A percentile compares a stretch with the other conserved stretches of the same genome.
Conservation (phyloP, 2,113 vertebrate species). For the Uria lomvia region DNA sequence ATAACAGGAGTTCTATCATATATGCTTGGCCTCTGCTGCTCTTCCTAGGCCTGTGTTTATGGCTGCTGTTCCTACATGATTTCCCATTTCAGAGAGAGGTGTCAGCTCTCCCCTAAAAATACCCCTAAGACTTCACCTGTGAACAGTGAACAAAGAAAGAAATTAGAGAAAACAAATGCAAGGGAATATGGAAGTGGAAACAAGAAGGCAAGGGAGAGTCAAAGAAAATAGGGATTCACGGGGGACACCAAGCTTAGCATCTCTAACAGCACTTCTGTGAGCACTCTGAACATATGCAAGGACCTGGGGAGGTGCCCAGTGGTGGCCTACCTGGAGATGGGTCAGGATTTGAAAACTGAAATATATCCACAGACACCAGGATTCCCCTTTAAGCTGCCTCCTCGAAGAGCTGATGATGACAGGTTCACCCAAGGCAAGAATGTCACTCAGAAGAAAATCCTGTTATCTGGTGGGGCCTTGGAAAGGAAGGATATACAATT, state of each 20-base stretch:
- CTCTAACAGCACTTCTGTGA: neutral
- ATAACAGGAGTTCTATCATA: neutral
- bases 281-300: neutral
- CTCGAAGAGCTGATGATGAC: neutral
- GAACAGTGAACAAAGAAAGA: neutral
- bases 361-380: neutral
- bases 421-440: neutral
- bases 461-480: neutral
- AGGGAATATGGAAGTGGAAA: neutral
- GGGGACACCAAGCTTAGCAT: neutral
- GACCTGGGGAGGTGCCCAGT: neutral
- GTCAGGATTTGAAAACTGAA: neutral
- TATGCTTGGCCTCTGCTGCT: neutral
- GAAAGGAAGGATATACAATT: neutral
- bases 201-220: neutral
- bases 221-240: neutral
- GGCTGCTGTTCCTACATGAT: rapidly evolving
- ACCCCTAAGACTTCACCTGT: neutral
- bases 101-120: neutral
- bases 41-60: neutral
- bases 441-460: neutral
- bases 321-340: neutral
- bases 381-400: neutral
- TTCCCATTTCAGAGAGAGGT: neutral
- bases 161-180: neutral